Evolutionary conservation across 1,140 invertebrate genomes (phyloP).

Genomic region (Habropoda laboriosa): DNA sequence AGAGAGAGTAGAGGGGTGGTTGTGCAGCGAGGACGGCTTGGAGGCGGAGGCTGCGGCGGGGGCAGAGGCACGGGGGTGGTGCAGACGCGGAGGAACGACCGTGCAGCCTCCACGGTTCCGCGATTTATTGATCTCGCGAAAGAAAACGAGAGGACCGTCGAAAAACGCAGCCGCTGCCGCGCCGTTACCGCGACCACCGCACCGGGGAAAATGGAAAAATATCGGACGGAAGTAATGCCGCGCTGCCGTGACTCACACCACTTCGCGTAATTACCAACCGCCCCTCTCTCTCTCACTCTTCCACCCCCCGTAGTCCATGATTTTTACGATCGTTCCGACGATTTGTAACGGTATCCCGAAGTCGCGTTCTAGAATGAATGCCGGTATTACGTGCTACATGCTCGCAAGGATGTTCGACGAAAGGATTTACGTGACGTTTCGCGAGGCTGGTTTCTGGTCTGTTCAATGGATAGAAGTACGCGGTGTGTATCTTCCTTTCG

Average conservation of each 20-base stretch:
- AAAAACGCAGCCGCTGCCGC: slow-evolving; percentile 57
- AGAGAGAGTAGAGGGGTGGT: background rate
- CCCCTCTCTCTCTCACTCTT: background rate
- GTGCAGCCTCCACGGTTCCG: slow-evolving; percentile 50
- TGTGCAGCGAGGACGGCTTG: background rate
- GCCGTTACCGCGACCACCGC: slow-evolving; percentile 20
- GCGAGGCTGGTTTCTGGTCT: background rate
- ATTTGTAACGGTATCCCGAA: slow-evolving; percentile 49
- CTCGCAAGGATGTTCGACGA: background rate
- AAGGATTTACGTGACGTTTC: background rate
- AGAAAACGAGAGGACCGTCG: slow-evolving; percentile 52
- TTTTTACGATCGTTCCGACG: slow-evolving; percentile 48
- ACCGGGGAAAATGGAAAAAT: slow-evolving; percentile 53
- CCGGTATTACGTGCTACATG: slow-evolving; percentile 18
- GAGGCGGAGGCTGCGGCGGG: background rate
- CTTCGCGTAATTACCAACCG: slow-evolving; percentile 52
- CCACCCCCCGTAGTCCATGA: background rate
- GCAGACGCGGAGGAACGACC: slow-evolving; percentile 49
- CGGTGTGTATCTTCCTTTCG: background rate
- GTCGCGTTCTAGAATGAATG: slow-evolving; percentile 10
- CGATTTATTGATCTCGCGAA: slow-evolving; percentile 65
- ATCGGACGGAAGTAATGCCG: slow-evolving; percentile 45
- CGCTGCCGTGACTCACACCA: background rate
- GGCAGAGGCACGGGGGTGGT: slow-evolving; percentile 3
- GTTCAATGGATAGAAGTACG: background rate